A percentile compares a stretch with the other conserved stretches of the same genome.
These are phyloP conservation scores for Schizothorax lantsangensis DNA, from an alignment of 2,797 vertebrate species.

Conservation along the genomic window DNA sequence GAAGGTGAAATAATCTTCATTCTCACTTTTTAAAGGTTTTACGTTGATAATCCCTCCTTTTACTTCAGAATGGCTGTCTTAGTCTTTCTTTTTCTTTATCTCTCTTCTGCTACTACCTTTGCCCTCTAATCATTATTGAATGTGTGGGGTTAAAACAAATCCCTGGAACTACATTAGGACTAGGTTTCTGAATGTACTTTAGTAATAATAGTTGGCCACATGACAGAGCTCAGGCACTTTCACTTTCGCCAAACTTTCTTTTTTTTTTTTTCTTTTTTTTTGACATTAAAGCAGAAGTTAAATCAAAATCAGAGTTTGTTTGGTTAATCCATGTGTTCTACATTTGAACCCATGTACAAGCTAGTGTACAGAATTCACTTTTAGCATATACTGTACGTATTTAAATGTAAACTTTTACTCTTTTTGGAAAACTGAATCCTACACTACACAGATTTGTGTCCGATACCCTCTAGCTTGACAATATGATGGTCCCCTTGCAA, in stretches of 20 bases:
- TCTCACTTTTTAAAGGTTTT: slow-evolving; percentile 56
- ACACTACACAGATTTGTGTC: too few relatives aligned
- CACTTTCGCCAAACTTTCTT: not conserved
- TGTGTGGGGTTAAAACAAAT: slow-evolving; percentile 9
- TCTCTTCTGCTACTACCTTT: slow-evolving; percentile 2
- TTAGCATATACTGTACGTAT: too few relatives aligned
- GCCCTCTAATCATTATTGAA: slow-evolving; percentile 46
- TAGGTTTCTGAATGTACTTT: not conserved
- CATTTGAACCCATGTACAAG: too few relatives aligned
- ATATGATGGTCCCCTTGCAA: not conserved
- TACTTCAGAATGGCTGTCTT: slow-evolving; percentile 46
- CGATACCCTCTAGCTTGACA: too few relatives aligned
- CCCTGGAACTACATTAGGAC: slow-evolving; percentile 26
- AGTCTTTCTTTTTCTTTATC: slow-evolving; percentile 27
- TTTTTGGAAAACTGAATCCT: too few relatives aligned
- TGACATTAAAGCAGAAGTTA: too few relatives aligned
- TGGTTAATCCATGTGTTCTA: too few relatives aligned
- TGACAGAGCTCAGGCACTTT: slow-evolving; percentile 5
- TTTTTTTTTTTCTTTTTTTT: not conserved
- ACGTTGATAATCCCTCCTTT: slow-evolving; percentile 52
- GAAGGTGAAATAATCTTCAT: slow-evolving; percentile 56
- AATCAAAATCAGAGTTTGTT: too few relatives aligned
- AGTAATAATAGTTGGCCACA: slow-evolving; percentile 5
- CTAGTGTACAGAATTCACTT: too few relatives aligned
- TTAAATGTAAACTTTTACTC: too few relatives aligned